Conservation (phyloP, 2,888 invertebrate species). For the Tetanocera ferruginea region DNA sequence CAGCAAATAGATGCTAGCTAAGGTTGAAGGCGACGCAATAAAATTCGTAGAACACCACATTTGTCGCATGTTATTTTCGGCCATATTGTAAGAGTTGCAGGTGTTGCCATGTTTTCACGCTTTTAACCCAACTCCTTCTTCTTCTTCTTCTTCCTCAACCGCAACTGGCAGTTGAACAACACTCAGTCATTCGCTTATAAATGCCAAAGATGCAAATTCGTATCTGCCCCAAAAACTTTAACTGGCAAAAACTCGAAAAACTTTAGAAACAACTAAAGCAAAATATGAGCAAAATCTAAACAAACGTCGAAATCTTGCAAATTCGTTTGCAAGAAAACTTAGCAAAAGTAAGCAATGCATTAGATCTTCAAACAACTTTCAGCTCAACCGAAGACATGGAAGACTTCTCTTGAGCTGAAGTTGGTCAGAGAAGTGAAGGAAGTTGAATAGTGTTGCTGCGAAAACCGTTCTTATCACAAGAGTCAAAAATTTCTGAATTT, state of each 20-base stretch:
- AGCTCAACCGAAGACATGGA: neutral
- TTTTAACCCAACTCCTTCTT: neutral
- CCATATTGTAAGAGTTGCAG: conserved; percentile 16
- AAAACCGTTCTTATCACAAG: conserved; percentile 12
- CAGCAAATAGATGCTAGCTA: neutral
- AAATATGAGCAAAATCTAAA: conserved; percentile 13
- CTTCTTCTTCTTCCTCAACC: too few species aligned
- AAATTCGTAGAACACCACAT: neutral
- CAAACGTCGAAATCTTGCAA: conserved; percentile 1
- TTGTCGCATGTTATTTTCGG: neutral
- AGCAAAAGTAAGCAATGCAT: too few species aligned
- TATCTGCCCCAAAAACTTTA: conserved; percentile 25
- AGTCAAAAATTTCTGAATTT: conserved; percentile 28
- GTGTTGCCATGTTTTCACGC: neutral
- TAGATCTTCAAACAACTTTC: neutral
- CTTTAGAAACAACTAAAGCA: neutral
- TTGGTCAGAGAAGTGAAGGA: too few species aligned
- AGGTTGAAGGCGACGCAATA: conserved; percentile 2
- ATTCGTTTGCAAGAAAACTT: neutral
- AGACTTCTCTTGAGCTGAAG: too few species aligned
- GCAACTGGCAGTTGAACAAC: neutral
- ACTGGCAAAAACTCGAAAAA: conserved; percentile 1
- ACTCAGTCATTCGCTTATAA: neutral
- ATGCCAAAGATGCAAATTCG: conserved; percentile 31
- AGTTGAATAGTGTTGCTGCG: neutral